A percentile compares a stretch with the other conserved stretches of the same genome.
phyloP scores from a whole-genome alignment of 2,797 vertebrate species.

The Channa striata region DNA sequence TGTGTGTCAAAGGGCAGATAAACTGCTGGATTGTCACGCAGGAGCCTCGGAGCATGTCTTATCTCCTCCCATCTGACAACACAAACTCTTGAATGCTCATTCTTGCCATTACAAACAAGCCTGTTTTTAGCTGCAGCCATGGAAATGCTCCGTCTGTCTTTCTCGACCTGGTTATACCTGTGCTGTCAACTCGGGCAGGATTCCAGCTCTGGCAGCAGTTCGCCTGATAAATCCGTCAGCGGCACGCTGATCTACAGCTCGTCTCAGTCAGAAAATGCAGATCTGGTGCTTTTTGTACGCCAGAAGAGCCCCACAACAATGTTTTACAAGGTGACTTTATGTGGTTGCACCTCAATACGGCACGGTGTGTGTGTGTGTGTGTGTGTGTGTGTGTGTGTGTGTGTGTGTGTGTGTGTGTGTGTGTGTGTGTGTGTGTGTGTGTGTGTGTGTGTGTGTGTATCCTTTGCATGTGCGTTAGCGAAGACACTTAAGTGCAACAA shows the following conservation, averaged over 20 bases:
- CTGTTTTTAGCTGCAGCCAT: slow-evolving; percentile 1
- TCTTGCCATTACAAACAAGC: slow-evolving; percentile 7
- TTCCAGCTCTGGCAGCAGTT: neutral
- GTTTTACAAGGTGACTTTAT: neutral
- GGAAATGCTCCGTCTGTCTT: neutral
- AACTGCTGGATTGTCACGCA: slow-evolving; percentile 6
- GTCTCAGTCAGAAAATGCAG: slow-evolving; percentile 16
- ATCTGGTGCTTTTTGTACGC: neutral
- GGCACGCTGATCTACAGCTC: neutral
- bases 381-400: neutral
- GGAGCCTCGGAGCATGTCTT: slow-evolving; percentile 26
- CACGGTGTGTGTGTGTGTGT: neutral
- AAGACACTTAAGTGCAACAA: no score
- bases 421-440: neutral
- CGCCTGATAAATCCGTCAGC: neutral
- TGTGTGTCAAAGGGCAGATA: slow-evolving; percentile 17
- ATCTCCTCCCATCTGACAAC: slow-evolving; percentile 28
- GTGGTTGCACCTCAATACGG: neutral
- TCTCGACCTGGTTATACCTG: slow-evolving; percentile 13
- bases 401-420: neutral
- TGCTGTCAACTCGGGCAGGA: slow-evolving; percentile 19
- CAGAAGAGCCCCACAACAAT: neutral
- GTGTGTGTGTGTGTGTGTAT: neutral
- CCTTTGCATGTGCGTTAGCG: no score
- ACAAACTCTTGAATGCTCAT: slow-evolving; percentile 5